Evolutionary conservation across 2,113 vertebrate species (phyloP), one percentile per base, ranked within the genome.

Genomic region (Prunella fulvescens): DNA sequence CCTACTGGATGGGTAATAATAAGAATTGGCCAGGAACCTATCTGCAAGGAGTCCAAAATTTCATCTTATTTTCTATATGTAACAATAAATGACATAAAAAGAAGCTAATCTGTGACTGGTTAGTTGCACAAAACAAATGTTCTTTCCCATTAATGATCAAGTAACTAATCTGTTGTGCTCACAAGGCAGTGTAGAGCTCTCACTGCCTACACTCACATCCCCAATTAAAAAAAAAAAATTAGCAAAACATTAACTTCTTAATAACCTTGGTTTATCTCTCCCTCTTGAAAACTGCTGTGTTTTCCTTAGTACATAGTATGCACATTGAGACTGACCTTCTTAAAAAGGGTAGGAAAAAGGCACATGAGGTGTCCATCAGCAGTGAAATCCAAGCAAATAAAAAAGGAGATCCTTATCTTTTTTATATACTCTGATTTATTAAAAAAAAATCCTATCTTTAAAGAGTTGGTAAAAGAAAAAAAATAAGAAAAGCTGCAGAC

Each of bases 91-190:
- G 19, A 35, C 37, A 62, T 28, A 28, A 82, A 39, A 33, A 31
- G 35, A 57, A 66, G 20, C 33, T 73, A 31, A 95, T 61, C 51
- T 89, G 31, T 16, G 62, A 64, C 37, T 57, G 60, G 14, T 66
- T 51, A 64, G 35, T 10, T 40, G 45, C 47, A 70, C 14, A 35
- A 67, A 88, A 86, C 35, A 64, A 95, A 90, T 25, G 19, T 33
- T 56, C 60, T 86, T 95, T 93, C 62, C 76, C 66, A 93, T 86
- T 80, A 73, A 88, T 24, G 54, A 95, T 72, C 35, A 90, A 86
- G n/a, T 70, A 62, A 66, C 10, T 62, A 92, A 83, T 81, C 47
- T 79, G 28, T 14, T 50, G 26, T 44, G 66, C 64, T 94, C 58
- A 72, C 45, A 76, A 88, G 14, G 54, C 20, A 37, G 69, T 18